Conservation (phyloP, 1,140 invertebrate species). For the Sipha flava region DNA sequence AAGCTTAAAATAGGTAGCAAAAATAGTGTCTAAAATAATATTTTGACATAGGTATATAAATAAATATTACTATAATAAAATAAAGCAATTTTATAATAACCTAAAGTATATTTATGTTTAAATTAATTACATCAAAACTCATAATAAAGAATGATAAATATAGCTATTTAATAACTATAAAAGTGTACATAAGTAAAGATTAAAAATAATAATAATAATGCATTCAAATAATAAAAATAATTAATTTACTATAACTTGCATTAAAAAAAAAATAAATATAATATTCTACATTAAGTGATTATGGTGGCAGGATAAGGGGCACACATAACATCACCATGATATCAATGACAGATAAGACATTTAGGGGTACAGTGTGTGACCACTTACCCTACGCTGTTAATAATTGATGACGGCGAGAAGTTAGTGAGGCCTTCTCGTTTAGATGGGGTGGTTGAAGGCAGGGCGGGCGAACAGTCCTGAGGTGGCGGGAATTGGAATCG, state of each 20-base stretch:
- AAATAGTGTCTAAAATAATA: not conserved
- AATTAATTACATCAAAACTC: not conserved
- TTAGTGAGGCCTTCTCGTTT: conserved; percentile 35
- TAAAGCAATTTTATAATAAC: not conserved
- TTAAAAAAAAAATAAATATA: too few species aligned
- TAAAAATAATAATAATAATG: not conserved
- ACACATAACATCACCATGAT: conserved; percentile 29
- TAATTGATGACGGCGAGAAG: conserved; percentile 41
- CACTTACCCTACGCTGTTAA: conserved; percentile 41
- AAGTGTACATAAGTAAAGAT: not conserved
- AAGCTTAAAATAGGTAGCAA: not conserved
- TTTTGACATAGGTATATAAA: not conserved
- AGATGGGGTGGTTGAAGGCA: conserved; percentile 39
- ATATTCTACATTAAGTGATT: not conserved
- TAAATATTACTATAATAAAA: not conserved
- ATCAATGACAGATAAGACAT: conserved; percentile 17
- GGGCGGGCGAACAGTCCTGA: conserved; percentile 48
- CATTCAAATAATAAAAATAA: not conserved
- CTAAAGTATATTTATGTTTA: not conserved
- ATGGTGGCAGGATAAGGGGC: conserved; percentile 26
- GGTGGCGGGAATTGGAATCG: conserved; percentile 46
- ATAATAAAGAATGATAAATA: not conserved
- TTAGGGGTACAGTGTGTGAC: conserved; percentile 31
- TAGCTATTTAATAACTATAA: not conserved
- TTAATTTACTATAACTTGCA: not conserved